Conservation (phyloP, 2,113 vertebrate genomes). For the Myodes glareolus region DNA sequence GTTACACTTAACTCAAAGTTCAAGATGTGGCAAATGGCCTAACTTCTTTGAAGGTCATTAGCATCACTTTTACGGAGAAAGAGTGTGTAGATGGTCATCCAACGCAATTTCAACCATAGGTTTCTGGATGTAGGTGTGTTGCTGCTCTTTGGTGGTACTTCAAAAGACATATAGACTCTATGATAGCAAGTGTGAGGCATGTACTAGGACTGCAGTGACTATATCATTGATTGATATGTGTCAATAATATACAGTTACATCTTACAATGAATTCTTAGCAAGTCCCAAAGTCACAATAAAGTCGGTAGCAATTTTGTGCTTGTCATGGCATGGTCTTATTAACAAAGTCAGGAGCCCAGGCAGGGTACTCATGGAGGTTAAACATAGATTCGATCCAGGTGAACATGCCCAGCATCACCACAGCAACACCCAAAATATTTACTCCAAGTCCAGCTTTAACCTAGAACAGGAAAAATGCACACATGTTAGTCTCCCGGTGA, state of each 20-base stretch:
- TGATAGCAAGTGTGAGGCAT: background rate
- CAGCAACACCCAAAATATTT: conserved; percentile 91
- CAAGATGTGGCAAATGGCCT: background rate
- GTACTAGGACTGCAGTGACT: background rate
- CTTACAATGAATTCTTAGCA: conserved; percentile 39
- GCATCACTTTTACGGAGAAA: conserved; percentile 37
- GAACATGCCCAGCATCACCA: conserved; percentile 90
- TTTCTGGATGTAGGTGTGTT: background rate
- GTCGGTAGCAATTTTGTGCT: background rate
- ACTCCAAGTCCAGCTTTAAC: conserved; percentile 95
- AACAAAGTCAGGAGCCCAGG: conserved; percentile 87
- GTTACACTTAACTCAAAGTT: background rate
- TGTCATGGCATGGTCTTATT: conserved; percentile 87
- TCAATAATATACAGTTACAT: background rate
- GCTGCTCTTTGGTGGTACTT: background rate
- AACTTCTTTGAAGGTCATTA: conserved; percentile 39
- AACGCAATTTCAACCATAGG: background rate
- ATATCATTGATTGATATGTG: background rate
- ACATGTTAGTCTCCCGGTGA: conserved; percentile 42
- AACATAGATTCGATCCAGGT: conserved; percentile 93
- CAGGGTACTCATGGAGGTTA: conserved; percentile 90
- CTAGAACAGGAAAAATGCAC: conserved; percentile 83
- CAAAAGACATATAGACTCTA: background rate
- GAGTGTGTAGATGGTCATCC: background rate
- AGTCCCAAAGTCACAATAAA: conserved; percentile 59